Evolutionary conservation across 2,888 invertebrate genomes (phyloP), one percentile per base, ranked within the genome.

Genomic region (Flexamia atlantica): DNA sequence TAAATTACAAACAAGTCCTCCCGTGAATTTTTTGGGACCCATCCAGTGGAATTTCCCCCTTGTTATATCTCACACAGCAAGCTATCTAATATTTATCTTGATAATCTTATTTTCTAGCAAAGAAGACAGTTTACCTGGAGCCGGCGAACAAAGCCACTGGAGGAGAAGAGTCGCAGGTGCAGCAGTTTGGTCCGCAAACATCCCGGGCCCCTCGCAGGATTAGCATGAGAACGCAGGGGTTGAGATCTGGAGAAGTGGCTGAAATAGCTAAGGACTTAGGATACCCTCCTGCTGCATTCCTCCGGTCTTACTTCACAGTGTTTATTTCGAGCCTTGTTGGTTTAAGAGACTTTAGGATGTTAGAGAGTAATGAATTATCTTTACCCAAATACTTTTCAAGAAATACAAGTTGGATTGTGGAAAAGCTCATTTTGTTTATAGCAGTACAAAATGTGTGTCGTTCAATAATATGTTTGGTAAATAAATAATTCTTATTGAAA

Each of bases 161-260:
- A 7, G 12, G 28, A 4, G 72, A 14, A 46, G 76, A 46, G 76
- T 3, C 25, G 50, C 46, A 50, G 76, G 46, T 46, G 50, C 4
- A 14, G 50, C 23, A 36, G 36, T 10, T 64, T 25, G 30, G 76
- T 57, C 57, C 50, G 57, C 79, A 79, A 79, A 79, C 79, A 79
- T 28, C 30, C 79, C 57, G 23, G 32, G 30, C 79, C 36, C 50
- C 25, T 40, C 9, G 20, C 20, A 42, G 76, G 76, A 76, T 76
- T 76, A 76, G 28, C 50, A 76, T 76, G 76, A 76, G 76, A 76
- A 76, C 23, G 50, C 76, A 57, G 57, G 79, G 79, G 79, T 79
- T 79, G 79, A 57, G n/a, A 46, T 25, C 40, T 50, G 57, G 3
- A n/a, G 36, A 79, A 79, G 50, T 79, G 50, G 79, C 79, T 28